Percentiles rank a stretch among this genome's conserved stretches.
Conservation (phyloP, 1,140 invertebrate genomes). For the Calephelis virginiensis region DNA sequence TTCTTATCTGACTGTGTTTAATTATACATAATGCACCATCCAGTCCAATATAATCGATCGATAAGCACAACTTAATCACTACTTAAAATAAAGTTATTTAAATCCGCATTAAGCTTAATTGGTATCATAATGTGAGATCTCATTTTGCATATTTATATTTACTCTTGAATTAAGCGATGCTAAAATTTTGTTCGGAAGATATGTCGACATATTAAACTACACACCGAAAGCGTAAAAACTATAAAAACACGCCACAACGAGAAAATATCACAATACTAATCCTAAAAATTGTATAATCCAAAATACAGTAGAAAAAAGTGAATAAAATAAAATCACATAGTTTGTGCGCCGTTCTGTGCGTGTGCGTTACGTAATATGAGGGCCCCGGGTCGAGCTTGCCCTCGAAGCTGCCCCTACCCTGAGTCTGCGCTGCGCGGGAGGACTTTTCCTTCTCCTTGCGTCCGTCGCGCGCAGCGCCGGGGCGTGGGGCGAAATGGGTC, state of each 20-base stretch:
- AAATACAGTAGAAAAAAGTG: slow-evolving; percentile 73
- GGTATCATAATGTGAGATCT: slow-evolving; percentile 18
- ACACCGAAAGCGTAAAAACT: slow-evolving; percentile 53
- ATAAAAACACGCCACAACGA: slow-evolving; percentile 56
- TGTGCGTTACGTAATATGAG: slow-evolving; percentile 73
- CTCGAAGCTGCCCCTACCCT: slow-evolving; percentile 35
- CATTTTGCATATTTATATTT: not conserved
- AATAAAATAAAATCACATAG: slow-evolving; percentile 73
- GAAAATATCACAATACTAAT: slow-evolving; percentile 65
- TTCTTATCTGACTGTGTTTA: slow-evolving; percentile 25
- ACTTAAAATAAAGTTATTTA: slow-evolving; percentile 1
- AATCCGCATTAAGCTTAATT: not conserved
- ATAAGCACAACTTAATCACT: slow-evolving; percentile 10
- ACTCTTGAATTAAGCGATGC: slow-evolving; percentile 20
- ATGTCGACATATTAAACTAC: slow-evolving; percentile 49
- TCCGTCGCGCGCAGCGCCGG: slow-evolving; percentile 26
- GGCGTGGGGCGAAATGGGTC: slow-evolving; percentile 29
- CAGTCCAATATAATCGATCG: slow-evolving; percentile 19
- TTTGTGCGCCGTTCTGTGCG: slow-evolving; percentile 77
- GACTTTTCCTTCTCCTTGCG: slow-evolving; percentile 23
- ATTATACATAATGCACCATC: slow-evolving; percentile 2
- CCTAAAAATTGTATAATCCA: slow-evolving; percentile 73
- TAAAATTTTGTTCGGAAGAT: slow-evolving; percentile 33
- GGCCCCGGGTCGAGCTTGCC: slow-evolving; percentile 49
- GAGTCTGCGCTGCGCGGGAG: slow-evolving; percentile 34